These are phyloP conservation scores for Polymixis flavicincta DNA, from an alignment of 2,888 invertebrate genomes.

Conservation along the genomic window DNA sequence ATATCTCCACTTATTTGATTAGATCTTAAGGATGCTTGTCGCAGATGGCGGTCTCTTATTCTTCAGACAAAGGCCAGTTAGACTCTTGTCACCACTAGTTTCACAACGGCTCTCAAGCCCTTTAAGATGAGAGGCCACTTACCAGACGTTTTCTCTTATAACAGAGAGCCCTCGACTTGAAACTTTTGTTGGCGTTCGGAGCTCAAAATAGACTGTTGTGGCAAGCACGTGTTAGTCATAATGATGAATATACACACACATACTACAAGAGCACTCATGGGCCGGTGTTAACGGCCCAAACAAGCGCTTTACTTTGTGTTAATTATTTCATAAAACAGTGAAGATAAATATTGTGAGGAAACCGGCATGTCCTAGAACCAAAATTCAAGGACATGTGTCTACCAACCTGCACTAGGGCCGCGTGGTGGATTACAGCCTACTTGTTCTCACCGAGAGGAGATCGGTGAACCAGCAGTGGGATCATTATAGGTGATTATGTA, in stretches of 20 bases:
- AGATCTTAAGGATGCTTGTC: conserved; percentile 28
- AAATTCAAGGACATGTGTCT: too few relatives aligned
- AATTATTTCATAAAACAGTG: too few relatives aligned
- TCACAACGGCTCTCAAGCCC: conserved; percentile 62
- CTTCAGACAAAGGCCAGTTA: conserved; percentile 66
- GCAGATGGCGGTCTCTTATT: conserved; percentile 39
- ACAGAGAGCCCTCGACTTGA: conserved; percentile 68
- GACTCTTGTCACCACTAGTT: conserved; percentile 57
- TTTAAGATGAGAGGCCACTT: conserved; percentile 70
- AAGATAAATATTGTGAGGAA: too few relatives aligned
- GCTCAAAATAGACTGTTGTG: conserved; percentile 34
- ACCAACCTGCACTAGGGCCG: too few relatives aligned
- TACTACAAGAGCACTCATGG: too few relatives aligned
- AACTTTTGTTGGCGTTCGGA: conserved; percentile 70
- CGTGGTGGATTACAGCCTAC: too few relatives aligned
- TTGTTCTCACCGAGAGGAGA: too few relatives aligned
- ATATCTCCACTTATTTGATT: conserved; percentile 41
- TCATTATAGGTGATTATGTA: too few relatives aligned
- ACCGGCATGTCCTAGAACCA: too few relatives aligned
- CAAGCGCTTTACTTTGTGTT: too few relatives aligned
- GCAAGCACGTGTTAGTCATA: conserved; percentile 1
- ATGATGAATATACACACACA: conserved; percentile 13
- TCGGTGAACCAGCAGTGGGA: too few relatives aligned
- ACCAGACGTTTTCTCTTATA: conserved; percentile 70
- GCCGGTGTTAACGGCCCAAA: too few relatives aligned